A percentile compares a stretch with the other conserved stretches of the same genome.
phyloP scores from a whole-genome alignment of 2,797 vertebrate genomes.

The Eidolon dupreanum region DNA sequence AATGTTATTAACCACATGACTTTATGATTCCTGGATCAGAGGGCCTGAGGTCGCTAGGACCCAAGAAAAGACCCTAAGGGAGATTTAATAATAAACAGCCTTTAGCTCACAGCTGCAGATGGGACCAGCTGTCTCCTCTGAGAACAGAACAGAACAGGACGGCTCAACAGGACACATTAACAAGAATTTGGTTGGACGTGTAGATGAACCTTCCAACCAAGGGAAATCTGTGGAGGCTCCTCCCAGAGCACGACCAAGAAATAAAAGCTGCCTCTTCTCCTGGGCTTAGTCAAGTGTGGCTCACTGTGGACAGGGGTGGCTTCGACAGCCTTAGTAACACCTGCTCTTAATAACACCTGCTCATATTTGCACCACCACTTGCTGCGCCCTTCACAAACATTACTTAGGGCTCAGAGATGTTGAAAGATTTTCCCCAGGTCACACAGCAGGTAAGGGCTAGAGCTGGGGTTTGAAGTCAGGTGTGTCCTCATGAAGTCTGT shows the following conservation, averaged over 20 bases:
- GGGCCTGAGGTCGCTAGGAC: not conserved
- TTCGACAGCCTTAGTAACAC: not conserved
- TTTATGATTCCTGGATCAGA: not conserved
- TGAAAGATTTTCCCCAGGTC: not conserved
- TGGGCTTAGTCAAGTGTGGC: not conserved
- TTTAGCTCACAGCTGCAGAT: constrained; percentile 49
- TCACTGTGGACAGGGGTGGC: not conserved
- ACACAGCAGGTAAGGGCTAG: not conserved
- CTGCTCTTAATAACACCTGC: not conserved
- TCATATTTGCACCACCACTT: accelerated
- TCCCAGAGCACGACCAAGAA: not conserved
- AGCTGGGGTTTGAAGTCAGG: not conserved
- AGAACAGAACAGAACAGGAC: constrained; percentile 26
- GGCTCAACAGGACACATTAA: not conserved
- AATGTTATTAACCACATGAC: not conserved
- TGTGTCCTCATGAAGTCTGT: not conserved
- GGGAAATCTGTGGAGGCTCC: not conserved
- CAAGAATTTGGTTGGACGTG: not conserved
- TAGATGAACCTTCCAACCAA: not conserved
- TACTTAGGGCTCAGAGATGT: not conserved
- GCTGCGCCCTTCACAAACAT: accelerated
- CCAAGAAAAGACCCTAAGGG: constrained; percentile 50
- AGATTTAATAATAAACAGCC: constrained; percentile 68
- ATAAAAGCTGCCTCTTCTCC: not conserved
- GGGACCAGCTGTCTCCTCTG: constrained; percentile 60